These are phyloP conservation scores for Ochotona curzoniae DNA, from an alignment of 2,113 vertebrate genomes.

Conservation along the genomic window DNA sequence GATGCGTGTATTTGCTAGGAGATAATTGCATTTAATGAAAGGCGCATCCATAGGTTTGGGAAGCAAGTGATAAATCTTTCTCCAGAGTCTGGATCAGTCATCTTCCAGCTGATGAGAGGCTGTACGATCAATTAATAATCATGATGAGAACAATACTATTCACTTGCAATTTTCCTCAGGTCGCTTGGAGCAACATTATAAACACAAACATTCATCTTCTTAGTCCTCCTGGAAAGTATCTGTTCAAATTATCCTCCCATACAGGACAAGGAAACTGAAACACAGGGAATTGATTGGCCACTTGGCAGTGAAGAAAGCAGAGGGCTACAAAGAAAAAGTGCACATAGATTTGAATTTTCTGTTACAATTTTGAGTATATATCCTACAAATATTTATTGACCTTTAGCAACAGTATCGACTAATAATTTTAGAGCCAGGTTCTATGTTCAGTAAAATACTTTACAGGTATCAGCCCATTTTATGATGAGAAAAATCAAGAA, in stretches of 20 bases:
- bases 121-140: slow-evolving; percentile 76
- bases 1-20: slow-evolving; percentile 52
- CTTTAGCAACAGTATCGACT: not conserved
- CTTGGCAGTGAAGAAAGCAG: not conserved
- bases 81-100: slow-evolving; percentile 53
- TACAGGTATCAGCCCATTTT: not conserved
- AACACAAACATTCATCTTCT: slow-evolving; percentile 71
- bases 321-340: not conserved
- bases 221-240: slow-evolving; percentile 56
- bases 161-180: slow-evolving; percentile 66
- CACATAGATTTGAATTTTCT: not conserved
- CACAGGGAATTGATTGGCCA: not conserved
- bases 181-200: slow-evolving; percentile 61
- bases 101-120: slow-evolving; percentile 59
- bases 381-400: not conserved
- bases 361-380: not conserved
- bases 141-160: slow-evolving; percentile 67
- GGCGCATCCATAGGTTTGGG: slow-evolving; percentile 47
- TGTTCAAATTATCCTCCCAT: not conserved
- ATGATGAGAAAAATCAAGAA: slow-evolving; percentile 14
- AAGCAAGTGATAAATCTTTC: slow-evolving; percentile 76
- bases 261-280: not conserved
- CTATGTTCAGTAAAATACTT: not conserved
- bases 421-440: not conserved
- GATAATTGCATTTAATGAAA: slow-evolving; percentile 74